Evolutionary conservation across 2,113 vertebrate species (phyloP), one percentile per base, ranked within the genome.

Genomic region (Donacobius atricapilla): DNA sequence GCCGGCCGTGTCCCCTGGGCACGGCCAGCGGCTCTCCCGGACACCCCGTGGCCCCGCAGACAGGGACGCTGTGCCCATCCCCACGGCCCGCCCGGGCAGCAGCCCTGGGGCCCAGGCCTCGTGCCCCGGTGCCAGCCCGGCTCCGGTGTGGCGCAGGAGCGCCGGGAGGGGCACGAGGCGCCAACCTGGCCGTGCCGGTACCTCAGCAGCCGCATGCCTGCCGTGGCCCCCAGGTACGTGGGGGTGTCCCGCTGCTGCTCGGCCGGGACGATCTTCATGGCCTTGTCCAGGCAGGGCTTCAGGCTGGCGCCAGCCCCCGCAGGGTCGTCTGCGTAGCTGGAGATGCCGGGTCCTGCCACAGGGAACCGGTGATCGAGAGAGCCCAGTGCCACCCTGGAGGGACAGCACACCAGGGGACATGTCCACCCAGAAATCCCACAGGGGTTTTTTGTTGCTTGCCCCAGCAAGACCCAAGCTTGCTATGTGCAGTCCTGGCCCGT

Each of bases 181-280:
- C 8, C 6, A 0, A 58, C 79, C 44, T 0, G 4, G n/a, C 51
- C 3, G 10, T 1, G 61, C 61, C 5, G 76, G 16, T 94, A 98
- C 98, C 97, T 97, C 76, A 98, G 98, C 89, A 98, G 97, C 87
- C 98, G 64, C 98, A 98, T 98, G 78, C 98, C 98, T 0, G 98
- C 98, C 0, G 98, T 98, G 77, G 98, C 98, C 60, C 98, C 98
- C 87, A 98, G 94, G 93, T 98, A 97, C 15, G 77, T 11, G 25
- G 97, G 97, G 4, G 97, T 98, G 17, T 92, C 64, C 20, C 1
- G 27, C 30, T 89, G 97, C 83, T 93, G 90, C 37, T 85, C 56
- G 33, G 68, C 63, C 0, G 98, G 98, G 64, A 98, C 23, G 9
- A 95, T 56, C 2, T 44, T 18, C 96, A 98, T 92, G 1, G 97